Evolutionary conservation across 2,797 vertebrate species (phyloP).

Genomic region (Manis javanica): DNA sequence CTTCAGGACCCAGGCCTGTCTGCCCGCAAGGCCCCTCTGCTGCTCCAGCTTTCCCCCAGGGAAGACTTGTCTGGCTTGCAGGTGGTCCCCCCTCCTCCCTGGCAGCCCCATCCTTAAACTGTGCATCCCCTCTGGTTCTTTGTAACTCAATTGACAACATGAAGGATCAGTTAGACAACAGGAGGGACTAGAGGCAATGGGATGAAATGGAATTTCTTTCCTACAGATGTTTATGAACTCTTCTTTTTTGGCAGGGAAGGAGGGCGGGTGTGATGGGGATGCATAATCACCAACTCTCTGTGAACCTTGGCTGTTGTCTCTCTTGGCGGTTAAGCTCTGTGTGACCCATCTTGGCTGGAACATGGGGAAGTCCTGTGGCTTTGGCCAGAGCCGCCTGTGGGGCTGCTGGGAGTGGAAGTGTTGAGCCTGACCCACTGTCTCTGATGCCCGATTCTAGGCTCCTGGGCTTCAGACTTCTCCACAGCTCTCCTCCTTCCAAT

Average conservation of each 20-base stretch:
- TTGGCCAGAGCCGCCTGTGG: slow-evolving; percentile 52
- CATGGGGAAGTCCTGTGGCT: slow-evolving; percentile 72
- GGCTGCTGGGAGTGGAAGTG: slow-evolving; percentile 3
- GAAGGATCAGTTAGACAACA: slow-evolving; percentile 5
- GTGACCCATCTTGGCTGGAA: slow-evolving; percentile 68
- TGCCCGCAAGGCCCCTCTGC: neutral
- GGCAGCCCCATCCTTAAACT: neutral
- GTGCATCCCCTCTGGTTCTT: neutral
- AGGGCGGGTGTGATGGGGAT: neutral
- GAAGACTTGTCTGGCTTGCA: neutral
- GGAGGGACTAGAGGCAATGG: slow-evolving; percentile 48
- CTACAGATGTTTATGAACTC: slow-evolving; percentile 44
- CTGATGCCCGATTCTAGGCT: neutral
- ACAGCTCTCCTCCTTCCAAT: neutral
- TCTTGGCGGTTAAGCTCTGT: slow-evolving; percentile 53
- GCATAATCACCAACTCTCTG: slow-evolving; percentile 10
- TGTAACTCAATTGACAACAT: neutral
- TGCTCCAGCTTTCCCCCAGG: neutral
- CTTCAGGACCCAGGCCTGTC: neutral
- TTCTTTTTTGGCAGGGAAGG: neutral
- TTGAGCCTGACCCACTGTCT: slow-evolving; percentile 22
- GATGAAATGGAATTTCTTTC: slow-evolving; percentile 41
- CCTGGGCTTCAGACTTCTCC: neutral
- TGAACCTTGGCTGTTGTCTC: slow-evolving; percentile 68
- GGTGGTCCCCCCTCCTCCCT: neutral